phyloP scores from a whole-genome alignment of 2,113 vertebrate genomes.

The Sturnira hondurensis region DNA sequence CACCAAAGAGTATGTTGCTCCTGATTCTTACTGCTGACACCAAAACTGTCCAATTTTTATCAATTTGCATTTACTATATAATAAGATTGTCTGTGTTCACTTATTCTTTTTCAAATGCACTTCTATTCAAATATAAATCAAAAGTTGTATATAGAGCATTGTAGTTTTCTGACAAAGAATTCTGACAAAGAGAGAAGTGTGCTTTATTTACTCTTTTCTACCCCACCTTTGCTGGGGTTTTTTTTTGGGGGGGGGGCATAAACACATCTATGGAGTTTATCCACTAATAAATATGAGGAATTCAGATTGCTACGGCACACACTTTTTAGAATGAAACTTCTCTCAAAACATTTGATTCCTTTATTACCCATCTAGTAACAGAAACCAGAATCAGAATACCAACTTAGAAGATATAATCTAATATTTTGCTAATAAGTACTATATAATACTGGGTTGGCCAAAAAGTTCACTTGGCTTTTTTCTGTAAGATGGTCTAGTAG shows the following conservation, averaged over 20 bases:
- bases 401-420: not conserved
- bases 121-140: not conserved
- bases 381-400: not conserved
- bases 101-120: constrained; percentile 13
- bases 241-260: too few species aligned
- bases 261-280: not conserved
- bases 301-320: not conserved
- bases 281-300: not conserved
- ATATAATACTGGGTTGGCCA: not conserved
- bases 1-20: not conserved
- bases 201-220: constrained; percentile 12
- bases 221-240: not conserved
- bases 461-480: too few species aligned
- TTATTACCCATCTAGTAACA: not conserved
- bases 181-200: not conserved
- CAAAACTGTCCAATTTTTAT: not conserved
- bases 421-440: not conserved
- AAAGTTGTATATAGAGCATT: not conserved
- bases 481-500: too few species aligned
- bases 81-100: not conserved
- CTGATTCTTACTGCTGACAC: not conserved
- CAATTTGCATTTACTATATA: not conserved
- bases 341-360: not conserved
- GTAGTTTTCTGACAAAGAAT: not conserved
- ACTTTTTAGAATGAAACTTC: not conserved